Evolutionary conservation across 2,888 invertebrate species (phyloP).

Genomic region (Agrotis puta): DNA sequence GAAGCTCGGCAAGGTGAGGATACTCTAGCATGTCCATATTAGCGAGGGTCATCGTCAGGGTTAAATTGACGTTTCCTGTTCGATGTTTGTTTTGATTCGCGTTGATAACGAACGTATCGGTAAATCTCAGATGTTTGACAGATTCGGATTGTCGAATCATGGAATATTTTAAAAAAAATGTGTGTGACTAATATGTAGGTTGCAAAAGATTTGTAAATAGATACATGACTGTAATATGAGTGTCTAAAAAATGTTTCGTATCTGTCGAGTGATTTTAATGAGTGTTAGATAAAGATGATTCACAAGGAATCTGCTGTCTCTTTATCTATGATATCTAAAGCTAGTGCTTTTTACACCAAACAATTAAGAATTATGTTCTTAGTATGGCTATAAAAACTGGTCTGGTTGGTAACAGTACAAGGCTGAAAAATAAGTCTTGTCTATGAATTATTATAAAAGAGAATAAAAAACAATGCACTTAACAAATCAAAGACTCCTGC

Average conservation of each 20-base stretch:
- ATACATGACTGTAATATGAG: not conserved
- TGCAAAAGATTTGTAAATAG: slow-evolving; percentile 28
- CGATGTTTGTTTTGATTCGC: slow-evolving; percentile 68
- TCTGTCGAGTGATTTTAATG: slow-evolving; percentile 42
- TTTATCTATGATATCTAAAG: slow-evolving; percentile 38
- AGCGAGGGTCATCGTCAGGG: slow-evolving; percentile 68
- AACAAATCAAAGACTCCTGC: slow-evolving; percentile 1
- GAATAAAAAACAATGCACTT: not conserved
- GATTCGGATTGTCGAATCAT: slow-evolving; percentile 45
- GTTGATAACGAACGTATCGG: slow-evolving; percentile 60
- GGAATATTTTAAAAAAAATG: slow-evolving; percentile 55
- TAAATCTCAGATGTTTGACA: slow-evolving; percentile 63
- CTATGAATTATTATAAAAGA: not conserved
- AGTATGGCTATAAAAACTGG: slow-evolving; percentile 12
- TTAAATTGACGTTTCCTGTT: slow-evolving; percentile 68
- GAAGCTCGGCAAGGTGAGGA: slow-evolving; percentile 93
- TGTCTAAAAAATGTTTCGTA: slow-evolving; percentile 12
- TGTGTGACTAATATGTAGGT: slow-evolving; percentile 31
- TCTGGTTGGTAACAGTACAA: slow-evolving; percentile 7
- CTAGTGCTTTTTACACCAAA: slow-evolving; percentile 40
- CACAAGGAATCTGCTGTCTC: slow-evolving; percentile 29
- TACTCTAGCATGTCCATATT: slow-evolving; percentile 24
- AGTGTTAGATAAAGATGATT: slow-evolving; percentile 51
- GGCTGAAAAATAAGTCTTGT: not conserved
- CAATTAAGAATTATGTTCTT: slow-evolving; percentile 30